These are phyloP conservation scores for Pteria penguin DNA, from an alignment of 2,888 invertebrate species.

Conservation along the genomic window DNA sequence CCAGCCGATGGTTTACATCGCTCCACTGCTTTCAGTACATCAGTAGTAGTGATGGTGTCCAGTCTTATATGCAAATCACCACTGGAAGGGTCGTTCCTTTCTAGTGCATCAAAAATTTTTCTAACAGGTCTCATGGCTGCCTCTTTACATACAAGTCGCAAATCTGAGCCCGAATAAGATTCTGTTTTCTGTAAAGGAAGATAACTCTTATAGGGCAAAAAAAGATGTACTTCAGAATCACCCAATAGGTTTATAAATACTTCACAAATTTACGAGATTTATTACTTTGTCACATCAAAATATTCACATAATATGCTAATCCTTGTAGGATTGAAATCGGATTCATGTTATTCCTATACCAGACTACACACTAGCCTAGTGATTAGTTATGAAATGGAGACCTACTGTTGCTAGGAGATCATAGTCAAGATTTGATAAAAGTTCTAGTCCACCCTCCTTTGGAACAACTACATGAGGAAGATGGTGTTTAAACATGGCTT, in stretches of 20 bases:
- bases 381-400: too few species aligned
- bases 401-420: slow-evolving; percentile 79
- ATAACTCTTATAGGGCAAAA: too few species aligned
- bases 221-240: too few species aligned
- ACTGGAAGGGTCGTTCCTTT: slow-evolving; percentile 74
- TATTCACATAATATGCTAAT: neutral
- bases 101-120: slow-evolving; percentile 83
- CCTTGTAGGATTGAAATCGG: too few species aligned
- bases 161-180: slow-evolving; percentile 93
- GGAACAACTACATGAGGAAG: slow-evolving; percentile 77
- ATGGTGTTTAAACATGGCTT: slow-evolving; percentile 84
- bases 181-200: slow-evolving; percentile 84
- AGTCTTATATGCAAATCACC: slow-evolving; percentile 74
- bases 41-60: slow-evolving; percentile 77
- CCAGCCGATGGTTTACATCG: slow-evolving; percentile 79
- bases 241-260: too few species aligned
- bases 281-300: too few species aligned
- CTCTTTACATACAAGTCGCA: slow-evolving; percentile 92
- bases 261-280: too few species aligned
- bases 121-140: slow-evolving; percentile 90
- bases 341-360: too few species aligned
- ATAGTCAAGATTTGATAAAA: slow-evolving; percentile 81
- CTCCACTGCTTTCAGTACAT: slow-evolving; percentile 77
- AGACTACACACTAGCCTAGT: too few species aligned
- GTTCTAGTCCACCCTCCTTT: slow-evolving; percentile 80